Percentiles rank a stretch among this genome's conserved stretches.
These are phyloP conservation scores for Tursiops truncatus DNA, from an alignment of 2,113 vertebrate species.

Conservation along the genomic window DNA sequence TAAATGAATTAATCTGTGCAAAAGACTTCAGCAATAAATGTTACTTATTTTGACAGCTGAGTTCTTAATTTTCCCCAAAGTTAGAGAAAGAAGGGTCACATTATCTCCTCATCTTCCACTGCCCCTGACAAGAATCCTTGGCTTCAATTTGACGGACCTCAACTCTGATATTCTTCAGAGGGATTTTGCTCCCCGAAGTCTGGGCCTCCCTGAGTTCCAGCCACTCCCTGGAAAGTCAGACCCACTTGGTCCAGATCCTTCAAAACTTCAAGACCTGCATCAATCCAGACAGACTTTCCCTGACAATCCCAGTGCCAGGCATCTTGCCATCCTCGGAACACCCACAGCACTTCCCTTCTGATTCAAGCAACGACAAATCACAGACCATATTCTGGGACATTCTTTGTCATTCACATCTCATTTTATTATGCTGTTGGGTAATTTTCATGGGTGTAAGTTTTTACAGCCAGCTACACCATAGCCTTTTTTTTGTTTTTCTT, in stretches of 20 bases:
- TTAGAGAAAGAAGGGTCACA: neutral
- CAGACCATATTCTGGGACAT: neutral
- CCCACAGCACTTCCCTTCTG: neutral
- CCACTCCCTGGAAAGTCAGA: neutral
- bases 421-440: neutral
- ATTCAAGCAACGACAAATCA: neutral
- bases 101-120: neutral
- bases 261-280: neutral
- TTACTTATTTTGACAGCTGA: neutral
- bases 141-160: neutral
- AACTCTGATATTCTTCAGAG: neutral
- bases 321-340: too few species aligned
- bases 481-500: neutral
- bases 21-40: neutral
- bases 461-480: neutral
- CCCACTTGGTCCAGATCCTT: neutral
- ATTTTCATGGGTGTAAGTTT: neutral
- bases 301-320: neutral
- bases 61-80: neutral
- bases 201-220: neutral
- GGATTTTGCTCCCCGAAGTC: too few species aligned
- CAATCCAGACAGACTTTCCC: neutral
- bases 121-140: neutral
- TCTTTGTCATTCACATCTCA: neutral
- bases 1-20: neutral